These are phyloP conservation scores for Sebastes fasciatus DNA, from an alignment of 2,113 vertebrate genomes.

Conservation along the genomic window DNA sequence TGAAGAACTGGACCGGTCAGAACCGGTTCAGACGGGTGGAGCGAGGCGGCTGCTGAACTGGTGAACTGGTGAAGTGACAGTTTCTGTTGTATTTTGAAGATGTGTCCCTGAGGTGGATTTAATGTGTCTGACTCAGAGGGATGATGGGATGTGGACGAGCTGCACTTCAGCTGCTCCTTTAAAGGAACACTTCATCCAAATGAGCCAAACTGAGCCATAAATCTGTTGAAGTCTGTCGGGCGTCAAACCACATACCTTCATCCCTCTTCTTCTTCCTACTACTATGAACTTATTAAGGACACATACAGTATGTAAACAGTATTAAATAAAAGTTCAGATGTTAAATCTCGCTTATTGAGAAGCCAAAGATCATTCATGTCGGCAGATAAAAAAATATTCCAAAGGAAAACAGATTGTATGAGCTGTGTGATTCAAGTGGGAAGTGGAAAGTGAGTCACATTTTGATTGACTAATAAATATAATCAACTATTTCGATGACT, in stretches of 20 bases:
- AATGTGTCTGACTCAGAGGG: background rate
- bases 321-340: background rate
- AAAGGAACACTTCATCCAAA: slow-evolving; percentile 18
- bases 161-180: background rate
- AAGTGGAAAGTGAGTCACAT: background rate
- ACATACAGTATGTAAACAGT: background rate
- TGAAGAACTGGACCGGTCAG: background rate
- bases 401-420: background rate
- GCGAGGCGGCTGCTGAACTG: background rate
- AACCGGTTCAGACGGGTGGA: slow-evolving; percentile 12
- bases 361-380: background rate
- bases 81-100: background rate
- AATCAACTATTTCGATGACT: background rate
- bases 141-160: background rate
- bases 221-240: background rate
- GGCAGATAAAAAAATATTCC: background rate
- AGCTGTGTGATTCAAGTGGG: background rate
- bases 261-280: background rate
- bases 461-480: background rate
- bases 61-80: background rate
- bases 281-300: background rate
- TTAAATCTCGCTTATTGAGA: background rate
- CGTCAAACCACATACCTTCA: background rate
- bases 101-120: background rate
- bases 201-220: background rate